Evolutionary conservation across 2,113 vertebrate genomes (phyloP), one percentile per base, ranked within the genome.

Genomic region (Phainopepla nitens): DNA sequence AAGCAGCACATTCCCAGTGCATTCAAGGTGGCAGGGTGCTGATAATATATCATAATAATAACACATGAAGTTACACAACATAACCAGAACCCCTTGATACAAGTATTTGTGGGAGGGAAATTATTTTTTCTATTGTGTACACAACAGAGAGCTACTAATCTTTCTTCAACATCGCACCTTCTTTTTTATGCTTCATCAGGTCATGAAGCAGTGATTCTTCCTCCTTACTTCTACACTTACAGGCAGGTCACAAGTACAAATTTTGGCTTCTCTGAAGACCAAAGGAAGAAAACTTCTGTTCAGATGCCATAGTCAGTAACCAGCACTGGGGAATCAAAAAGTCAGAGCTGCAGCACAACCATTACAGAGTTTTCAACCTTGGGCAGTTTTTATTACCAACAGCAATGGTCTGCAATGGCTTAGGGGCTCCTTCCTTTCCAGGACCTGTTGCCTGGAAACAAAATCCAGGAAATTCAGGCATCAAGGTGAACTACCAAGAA

Each of bases 361-460:
- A 2, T 21, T 51, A 18, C 0, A 0, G 33, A 45, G 51, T 62
- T 90, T 64, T 39, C 54, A 54, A 2, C 9, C 4, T 0, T 31
- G 50, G 41, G 28, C 58, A 25, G 16, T 18, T 76, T 58, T 88
- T 69, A 60, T 69, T 77, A 31, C 47, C 5, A 1, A 6, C n/a
- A 70, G 14, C 42, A 73, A n/a, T 31, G 42, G 35, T 75, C 49
- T 29, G 2, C 7, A 35, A 15, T 45, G 82, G 50, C 44, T 53
- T 39, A 42, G 61, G 61, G 36, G 68, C 72, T 78, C 72, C 56
- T 87, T 87, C 33, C 39, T 61, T 65, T 72, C 35, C 12, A 17
- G 51, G 42, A 84, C 68, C 64, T 87, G 83, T n/a, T 89, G 58
- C 87, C 54, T 90, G 72, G 58, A 80, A 76, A 80, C 60, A 47